Base-by-base conservation (phyloP, 2,797 vertebrate genomes). In the Myoxocephalus aenaeus region DNA sequence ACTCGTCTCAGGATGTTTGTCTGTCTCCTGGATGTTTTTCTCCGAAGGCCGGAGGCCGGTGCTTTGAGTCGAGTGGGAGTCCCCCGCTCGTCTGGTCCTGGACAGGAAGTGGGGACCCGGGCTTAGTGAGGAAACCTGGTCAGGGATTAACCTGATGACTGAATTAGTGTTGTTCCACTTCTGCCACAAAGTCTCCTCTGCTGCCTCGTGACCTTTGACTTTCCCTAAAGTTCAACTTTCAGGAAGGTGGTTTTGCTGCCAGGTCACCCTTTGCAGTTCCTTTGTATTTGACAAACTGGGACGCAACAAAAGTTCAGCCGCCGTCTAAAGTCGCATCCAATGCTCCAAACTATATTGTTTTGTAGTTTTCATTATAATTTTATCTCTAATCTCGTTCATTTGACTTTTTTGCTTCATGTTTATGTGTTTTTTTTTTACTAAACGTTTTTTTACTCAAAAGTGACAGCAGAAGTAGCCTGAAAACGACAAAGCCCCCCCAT, bases 61-160 rank as follows among this genome's bases (percentile, higher is more conserved):
- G 20, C 20, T 18, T 15, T 1, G n/a, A n/a, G 42, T 53, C 51
- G 15, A 46, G 18, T 3, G 13, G 70, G 65, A 22, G 57, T 69
- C 53, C 61, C 12, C 44, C 5, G 7, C n/a, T 13, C 14, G 17
- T 78, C 58, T 65, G 44, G 53, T 77, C 73, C 76, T 50, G 27
- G 36, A 66, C 3, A 70, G 72, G 65, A 46, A 18, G 44, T 46
- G 44, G 44, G 15, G 44, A 46, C 18, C 44, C 44, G 15, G 44
- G 15, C 62, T 82, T 57, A 65, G 70, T 40, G 29, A 36, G 13
- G 68, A 66, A 57, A 17, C 14, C 61, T 5, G 59, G 17, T 71
- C 14, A 1, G 58, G 57, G 70, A 88, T 86, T 80, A 84, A 82
- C 70, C 71, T 62, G 64, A 50, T 70, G 54, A 65, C 54, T 72